Percentiles rank a stretch among this genome's conserved stretches.
phyloP scores from a whole-genome alignment of 2,888 invertebrate species.

The Lasioglossum zephyrum region DNA sequence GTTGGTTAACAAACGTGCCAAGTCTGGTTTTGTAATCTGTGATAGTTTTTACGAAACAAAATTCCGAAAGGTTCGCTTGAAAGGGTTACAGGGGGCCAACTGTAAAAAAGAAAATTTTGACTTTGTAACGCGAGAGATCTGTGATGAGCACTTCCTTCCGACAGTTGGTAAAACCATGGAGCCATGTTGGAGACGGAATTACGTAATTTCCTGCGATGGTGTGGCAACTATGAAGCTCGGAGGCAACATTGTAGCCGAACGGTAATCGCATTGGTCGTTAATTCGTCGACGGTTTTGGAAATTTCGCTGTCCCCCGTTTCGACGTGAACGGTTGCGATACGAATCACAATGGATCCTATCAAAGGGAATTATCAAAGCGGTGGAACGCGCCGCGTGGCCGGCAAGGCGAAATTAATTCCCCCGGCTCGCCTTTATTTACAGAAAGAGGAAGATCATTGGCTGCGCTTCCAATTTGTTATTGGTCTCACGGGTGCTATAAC shows the following conservation, averaged over 20 bases:
- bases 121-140: neutral
- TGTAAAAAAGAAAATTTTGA: neutral
- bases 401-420: slow-evolving; percentile 45
- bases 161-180: neutral
- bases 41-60: neutral
- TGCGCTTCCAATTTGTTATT: neutral
- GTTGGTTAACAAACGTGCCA: neutral
- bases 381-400: slow-evolving; percentile 10
- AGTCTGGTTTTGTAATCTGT: neutral
- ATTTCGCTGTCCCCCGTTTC: slow-evolving; percentile 27
- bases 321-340: slow-evolving; percentile 36
- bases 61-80: neutral
- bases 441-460: slow-evolving; percentile 14
- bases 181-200: neutral
- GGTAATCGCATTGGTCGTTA: slow-evolving; percentile 49
- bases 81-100: neutral
- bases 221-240: neutral
- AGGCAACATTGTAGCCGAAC: slow-evolving; percentile 25
- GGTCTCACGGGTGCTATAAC: slow-evolving; percentile 1
- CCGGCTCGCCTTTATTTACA: slow-evolving; percentile 33
- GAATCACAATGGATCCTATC: slow-evolving; percentile 48
- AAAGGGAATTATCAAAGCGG: slow-evolving; percentile 47
- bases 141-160: neutral
- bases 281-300: slow-evolving; percentile 45
- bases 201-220: slow-evolving; percentile 1